Base-by-base conservation (phyloP, 2,797 vertebrate species). In the Erethizon dorsatum region DNA sequence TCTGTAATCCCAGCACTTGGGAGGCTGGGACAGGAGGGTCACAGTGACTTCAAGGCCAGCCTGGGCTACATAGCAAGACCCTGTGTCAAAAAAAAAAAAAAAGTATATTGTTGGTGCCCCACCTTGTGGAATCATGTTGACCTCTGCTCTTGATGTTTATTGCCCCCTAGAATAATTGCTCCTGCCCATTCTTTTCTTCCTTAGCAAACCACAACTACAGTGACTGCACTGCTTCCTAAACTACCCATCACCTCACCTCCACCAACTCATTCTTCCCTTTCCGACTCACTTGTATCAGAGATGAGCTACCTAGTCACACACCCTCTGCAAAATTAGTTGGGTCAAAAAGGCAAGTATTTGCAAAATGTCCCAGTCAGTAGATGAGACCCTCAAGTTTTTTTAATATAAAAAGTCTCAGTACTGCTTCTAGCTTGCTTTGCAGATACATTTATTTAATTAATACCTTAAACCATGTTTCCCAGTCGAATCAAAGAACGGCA, bases 341-440 rank as follows among this genome's bases (percentile, higher is more conserved):
- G 41, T 93, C 77, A 92, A 59, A 96, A 85, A 95, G 56, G 28
- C 45, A 93, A 93, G 79, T 45, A 83, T 92, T 59, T 77, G 22
- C 33, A 89, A 89, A 89, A 52, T 95, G 67, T 33, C 75, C 57
- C 59, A 85, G 28, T 6, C 63, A 63, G 12, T 52, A 91, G 15
- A 94, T 89, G 65, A 93, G 17, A 77, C 50, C 63, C 24, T 57
- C 45, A 31, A 37, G 12, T n/a, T 67, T 79, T 88, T 85, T 84
- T 65, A 20, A 80, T 88, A 87, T 41, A 91, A 88, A 77, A 50
- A 31, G 26, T n/a, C 41, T 80, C 78, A 73, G 20, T 61, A 61
- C 59, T 69, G n/a, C 33, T 56, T 87, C n/a, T 77, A 4, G 77
- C 22, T 73, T 69, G 31, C 24, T 85, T 88, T 91, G 73, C 17